Base-by-base conservation (phyloP, 35 echinoderm and acorn worm genomes). In the Lytechinus pictus region DNA sequence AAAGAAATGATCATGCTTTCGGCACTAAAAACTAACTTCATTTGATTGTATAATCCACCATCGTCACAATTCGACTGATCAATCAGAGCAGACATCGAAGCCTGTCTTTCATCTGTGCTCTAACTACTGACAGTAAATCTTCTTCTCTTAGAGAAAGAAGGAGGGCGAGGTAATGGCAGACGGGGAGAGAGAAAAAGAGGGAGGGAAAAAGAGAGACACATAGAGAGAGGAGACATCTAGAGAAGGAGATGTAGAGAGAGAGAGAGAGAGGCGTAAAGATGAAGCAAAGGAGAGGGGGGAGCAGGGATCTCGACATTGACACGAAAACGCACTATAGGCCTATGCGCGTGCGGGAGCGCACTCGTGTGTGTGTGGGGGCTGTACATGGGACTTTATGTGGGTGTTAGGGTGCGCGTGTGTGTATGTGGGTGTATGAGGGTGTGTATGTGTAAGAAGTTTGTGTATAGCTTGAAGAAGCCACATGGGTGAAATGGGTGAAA, bases 1-100 rank as follows among this genome's bases (percentile, higher is more conserved):
- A 44, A 79, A 79, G 66, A 79, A 79, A 79, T 79, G n/a, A 79
- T 79, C n/a, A 79, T 79, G 16, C 66, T 79, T 79, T 79, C 66
- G 66, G 19, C 66, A 79, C 66, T 79, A 16, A n/a, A 79, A 79
- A 79, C 19, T 79, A 79, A 79, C 66, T 24, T 24, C 8, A 79
- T 79, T 79, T 79, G 66, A 79, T 79, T 79, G 66, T 79, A 79
- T 79, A 79, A 79, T 79, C 66, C 66, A 24, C 66, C 66, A 24
- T 79, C 66, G 66, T 79, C 66, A 79, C 66, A 24, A 79, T 79
- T 79, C 66, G 19, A 79, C 66, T 79, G 66, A 79, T 79, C 66
- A 79, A 24, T n/a, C 19, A 16, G 16, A 24, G 66, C 66, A 79
- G 16, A 79, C 66, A 19, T 79, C 66, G 66, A 79, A 79, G 16